phyloP scores from a whole-genome alignment of 1,140 invertebrate genomes.

The Kradibia gibbosae region DNA sequence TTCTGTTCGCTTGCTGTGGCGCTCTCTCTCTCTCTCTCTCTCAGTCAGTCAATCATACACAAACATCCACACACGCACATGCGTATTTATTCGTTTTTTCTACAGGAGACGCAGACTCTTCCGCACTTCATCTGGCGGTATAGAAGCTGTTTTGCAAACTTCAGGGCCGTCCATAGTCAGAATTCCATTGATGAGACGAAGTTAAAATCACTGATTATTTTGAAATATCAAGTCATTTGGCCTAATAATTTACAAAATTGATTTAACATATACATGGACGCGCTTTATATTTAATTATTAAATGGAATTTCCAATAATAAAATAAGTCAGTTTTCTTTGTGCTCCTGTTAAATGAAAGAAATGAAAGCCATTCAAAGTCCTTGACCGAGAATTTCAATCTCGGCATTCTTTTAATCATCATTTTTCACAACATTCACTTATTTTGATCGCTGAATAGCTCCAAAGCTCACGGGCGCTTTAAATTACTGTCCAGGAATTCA shows the following conservation, averaged over 20 bases:
- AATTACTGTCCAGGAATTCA: background rate
- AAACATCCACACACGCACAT: background rate
- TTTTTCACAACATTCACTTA: background rate
- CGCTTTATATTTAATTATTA: background rate
- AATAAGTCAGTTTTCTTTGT: background rate
- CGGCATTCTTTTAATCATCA: background rate
- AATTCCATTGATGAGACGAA: background rate
- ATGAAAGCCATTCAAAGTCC: background rate
- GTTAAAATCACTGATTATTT: background rate
- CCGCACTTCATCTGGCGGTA: background rate
- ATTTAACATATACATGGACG: background rate
- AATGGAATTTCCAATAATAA: background rate
- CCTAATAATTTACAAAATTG: background rate
- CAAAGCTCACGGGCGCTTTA: background rate
- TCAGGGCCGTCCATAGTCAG: background rate
- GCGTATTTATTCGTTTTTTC: background rate
- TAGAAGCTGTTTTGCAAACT: background rate
- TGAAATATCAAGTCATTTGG: background rate
- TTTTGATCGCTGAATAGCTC: background rate
- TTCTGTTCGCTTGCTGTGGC: background rate
- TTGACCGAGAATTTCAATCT: background rate
- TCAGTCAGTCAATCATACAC: too few species aligned
- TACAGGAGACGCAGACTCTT: slow-evolving; percentile 8
- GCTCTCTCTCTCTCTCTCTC: background rate
- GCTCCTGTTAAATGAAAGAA: background rate